phyloP scores from a whole-genome alignment of 2,888 invertebrate species.

The Macrophya annulata region DNA sequence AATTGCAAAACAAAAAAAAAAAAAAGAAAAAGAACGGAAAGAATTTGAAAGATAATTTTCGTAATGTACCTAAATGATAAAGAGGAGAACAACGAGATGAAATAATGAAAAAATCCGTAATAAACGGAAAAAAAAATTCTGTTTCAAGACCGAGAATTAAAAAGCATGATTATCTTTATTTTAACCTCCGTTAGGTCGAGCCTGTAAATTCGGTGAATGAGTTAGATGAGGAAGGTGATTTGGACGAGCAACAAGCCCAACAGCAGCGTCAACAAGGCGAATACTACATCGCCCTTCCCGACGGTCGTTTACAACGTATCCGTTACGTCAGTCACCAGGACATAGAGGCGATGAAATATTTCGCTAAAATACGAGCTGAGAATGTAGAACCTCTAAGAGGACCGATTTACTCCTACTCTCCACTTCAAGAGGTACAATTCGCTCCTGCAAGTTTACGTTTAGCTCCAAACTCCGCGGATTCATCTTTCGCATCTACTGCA shows the following conservation, averaged over 20 bases:
- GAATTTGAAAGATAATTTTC: neutral
- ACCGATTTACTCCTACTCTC: conserved; percentile 82
- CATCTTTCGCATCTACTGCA: conserved; percentile 56
- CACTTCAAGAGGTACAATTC: conserved; percentile 74
- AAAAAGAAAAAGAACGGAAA: neutral
- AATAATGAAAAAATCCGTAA: neutral
- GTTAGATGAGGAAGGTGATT: conserved; percentile 73
- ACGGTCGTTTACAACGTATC: conserved; percentile 84
- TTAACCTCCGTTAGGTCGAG: conserved; percentile 66
- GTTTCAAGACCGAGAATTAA: neutral
- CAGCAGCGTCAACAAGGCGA: conserved; percentile 79
- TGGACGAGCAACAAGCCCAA: conserved; percentile 68
- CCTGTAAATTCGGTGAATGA: conserved; percentile 74
- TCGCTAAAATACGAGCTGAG: conserved; percentile 84
- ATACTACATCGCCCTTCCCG: conserved; percentile 85
- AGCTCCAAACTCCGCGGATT: conserved; percentile 60
- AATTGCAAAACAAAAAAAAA: neutral
- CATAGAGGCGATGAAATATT: conserved; percentile 84
- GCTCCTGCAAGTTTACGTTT: conserved; percentile 67
- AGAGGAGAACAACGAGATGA: neutral
- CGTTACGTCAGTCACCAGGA: conserved; percentile 83
- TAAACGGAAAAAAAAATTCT: neutral
- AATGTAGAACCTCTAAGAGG: conserved; percentile 84
- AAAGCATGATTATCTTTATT: conserved; percentile 25
- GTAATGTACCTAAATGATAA: neutral